These are phyloP conservation scores for Hyles vespertilio DNA, from an alignment of 1,140 invertebrate species.

Conservation along the genomic window DNA sequence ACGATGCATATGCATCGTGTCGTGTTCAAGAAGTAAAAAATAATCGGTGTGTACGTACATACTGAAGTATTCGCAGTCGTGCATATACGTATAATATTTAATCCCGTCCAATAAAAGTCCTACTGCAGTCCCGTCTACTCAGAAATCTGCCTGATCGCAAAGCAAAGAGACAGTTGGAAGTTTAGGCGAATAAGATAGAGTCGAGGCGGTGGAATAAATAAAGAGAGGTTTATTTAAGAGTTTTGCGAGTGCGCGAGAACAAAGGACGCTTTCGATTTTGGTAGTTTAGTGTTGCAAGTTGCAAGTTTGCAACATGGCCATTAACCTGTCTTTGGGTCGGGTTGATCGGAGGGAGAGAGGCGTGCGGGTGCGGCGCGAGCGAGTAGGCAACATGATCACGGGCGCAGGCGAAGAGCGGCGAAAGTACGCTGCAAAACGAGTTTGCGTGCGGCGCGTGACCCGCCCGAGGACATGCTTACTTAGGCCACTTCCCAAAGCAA, in stretches of 20 bases:
- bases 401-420: conserved; percentile 36
- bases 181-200: too few relatives aligned
- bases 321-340: conserved; percentile 22
- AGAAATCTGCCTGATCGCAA: too few relatives aligned
- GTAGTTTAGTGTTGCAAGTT: conserved; percentile 10
- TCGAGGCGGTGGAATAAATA: too few relatives aligned
- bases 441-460: conserved; percentile 66
- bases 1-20: conserved; percentile 2
- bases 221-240: not conserved
- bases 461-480: conserved; percentile 56
- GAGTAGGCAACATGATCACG: conserved; percentile 38
- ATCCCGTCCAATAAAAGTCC: too few relatives aligned
- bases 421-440: conserved; percentile 67
- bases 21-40: too few relatives aligned
- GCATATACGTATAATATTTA: too few relatives aligned
- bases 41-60: too few relatives aligned
- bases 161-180: too few relatives aligned
- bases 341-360: conserved; percentile 26
- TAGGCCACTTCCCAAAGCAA: conserved; percentile 14
- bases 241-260: conserved; percentile 9
- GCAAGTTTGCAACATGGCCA: conserved; percentile 24
- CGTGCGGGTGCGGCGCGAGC: conserved; percentile 32
- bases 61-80: too few relatives aligned
- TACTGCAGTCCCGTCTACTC: too few relatives aligned
- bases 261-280: conserved; percentile 16